phyloP scores from a whole-genome alignment of 2,113 vertebrate genomes.

The Nestor notabilis region DNA sequence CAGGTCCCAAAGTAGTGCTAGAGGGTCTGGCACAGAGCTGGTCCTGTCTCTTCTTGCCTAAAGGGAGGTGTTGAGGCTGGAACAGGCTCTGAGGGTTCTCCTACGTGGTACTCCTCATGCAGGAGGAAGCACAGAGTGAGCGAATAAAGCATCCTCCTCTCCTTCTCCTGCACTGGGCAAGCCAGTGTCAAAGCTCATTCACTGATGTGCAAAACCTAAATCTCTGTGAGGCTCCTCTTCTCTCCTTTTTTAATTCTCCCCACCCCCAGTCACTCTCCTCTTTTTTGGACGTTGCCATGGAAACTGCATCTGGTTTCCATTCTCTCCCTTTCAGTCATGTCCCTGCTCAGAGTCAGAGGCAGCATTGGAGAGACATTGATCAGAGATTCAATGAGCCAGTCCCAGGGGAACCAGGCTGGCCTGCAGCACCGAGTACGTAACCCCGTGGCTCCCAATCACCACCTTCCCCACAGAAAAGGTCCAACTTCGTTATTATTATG shows the following conservation, averaged over 20 bases:
- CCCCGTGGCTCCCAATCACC: background rate
- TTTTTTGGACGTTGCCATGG: slow-evolving; percentile 77
- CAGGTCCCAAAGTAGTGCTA: background rate
- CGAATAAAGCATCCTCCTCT: background rate
- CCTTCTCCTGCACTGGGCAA: background rate
- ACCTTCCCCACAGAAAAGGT: slow-evolving; percentile 6
- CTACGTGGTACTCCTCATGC: background rate
- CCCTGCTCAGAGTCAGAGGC: slow-evolving; percentile 62
- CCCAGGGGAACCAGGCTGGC: slow-evolving; percentile 16
- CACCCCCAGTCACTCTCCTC: slow-evolving; percentile 28
- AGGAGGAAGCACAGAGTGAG: background rate
- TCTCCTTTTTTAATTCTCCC: background rate
- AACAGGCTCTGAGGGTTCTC: background rate
- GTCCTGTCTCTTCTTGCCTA: background rate
- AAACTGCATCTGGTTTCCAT: slow-evolving; percentile 75
- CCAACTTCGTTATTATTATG: background rate
- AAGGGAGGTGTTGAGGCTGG: background rate
- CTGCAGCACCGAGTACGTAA: background rate
- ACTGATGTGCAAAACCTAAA: slow-evolving; percentile 50
- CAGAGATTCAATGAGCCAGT: slow-evolving; percentile 63
- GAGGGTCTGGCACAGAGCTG: background rate
- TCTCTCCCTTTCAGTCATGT: slow-evolving; percentile 60
- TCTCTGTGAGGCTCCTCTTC: background rate
- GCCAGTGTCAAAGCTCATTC: slow-evolving; percentile 43
- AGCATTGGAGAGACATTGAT: slow-evolving; percentile 66